Evolutionary conservation across 2,888 invertebrate species (phyloP).

Genomic region (Scaptomyza flava): DNA sequence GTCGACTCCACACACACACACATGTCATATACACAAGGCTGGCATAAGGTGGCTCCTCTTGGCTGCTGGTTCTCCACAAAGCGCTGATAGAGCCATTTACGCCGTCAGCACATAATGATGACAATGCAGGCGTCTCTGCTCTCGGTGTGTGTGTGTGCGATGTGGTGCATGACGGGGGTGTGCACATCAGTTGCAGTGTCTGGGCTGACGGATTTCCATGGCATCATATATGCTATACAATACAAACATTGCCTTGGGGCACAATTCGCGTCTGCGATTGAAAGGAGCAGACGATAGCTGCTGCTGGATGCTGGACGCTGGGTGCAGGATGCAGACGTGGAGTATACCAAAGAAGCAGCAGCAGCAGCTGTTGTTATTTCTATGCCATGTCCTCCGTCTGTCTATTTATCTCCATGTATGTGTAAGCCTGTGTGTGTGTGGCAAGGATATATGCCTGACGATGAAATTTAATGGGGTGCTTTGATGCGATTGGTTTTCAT

Average conservation of each 20-base stretch:
- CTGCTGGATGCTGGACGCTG: slow-evolving; percentile 1
- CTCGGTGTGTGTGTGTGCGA: slow-evolving; percentile 6
- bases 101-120: slow-evolving; percentile 79
- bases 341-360: slow-evolving; percentile 25
- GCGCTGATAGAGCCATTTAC: slow-evolving; percentile 79
- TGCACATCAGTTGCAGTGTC: slow-evolving; percentile 60
- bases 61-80: slow-evolving; percentile 40
- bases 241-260: slow-evolving; percentile 74
- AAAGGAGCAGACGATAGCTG: slow-evolving; percentile 67
- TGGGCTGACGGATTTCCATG: slow-evolving; percentile 72
- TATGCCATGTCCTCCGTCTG: slow-evolving; percentile 61
- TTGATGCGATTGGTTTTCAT: slow-evolving; percentile 85
- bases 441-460: slow-evolving; percentile 82
- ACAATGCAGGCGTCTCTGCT: slow-evolving; percentile 47
- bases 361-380: slow-evolving; percentile 74
- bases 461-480: slow-evolving; percentile 85
- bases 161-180: slow-evolving; percentile 10
- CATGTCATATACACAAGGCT: slow-evolving; percentile 62
- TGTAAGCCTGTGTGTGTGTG: slow-evolving; percentile 34
- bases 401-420: slow-evolving; percentile 43
- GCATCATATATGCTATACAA: slow-evolving; percentile 53
- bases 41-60: slow-evolving; percentile 42
- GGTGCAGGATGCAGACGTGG: slow-evolving; percentile 46
- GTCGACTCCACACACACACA: slow-evolving; percentile 25
- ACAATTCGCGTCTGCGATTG: slow-evolving; percentile 54